Base-by-base conservation (phyloP, 2,113 vertebrate species). In the Ictalurus furcatus region DNA sequence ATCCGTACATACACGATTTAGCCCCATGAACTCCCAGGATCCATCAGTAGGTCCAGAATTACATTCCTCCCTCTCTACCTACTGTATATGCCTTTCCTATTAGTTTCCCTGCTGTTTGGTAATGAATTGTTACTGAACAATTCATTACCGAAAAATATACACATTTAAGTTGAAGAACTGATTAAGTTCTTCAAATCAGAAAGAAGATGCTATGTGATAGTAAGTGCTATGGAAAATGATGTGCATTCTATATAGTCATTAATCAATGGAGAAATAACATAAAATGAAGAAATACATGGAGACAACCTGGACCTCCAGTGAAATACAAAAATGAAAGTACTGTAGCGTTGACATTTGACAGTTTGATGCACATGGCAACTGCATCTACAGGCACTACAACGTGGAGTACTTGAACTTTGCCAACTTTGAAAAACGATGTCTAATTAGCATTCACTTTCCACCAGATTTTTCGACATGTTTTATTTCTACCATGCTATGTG, bases 401-500 rank as follows among this genome's bases (percentile, higher is more conserved):
- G 13, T 76, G 37, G 25, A 86, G 23, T 40, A 65, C 56, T 61
- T 86, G 25, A 86, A 78, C 85, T 61, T 86, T 74, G 25, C 48
- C 44, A 21, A 71, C 25, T 56, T 16, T 58, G 17, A 58, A 52
- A 65, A 80, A 80, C 2, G 28, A 34, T 52, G 37, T 63, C 28
- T 67, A 87, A 81, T 81, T 81, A 87, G 69, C 59, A 69, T 82
- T 58, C 44, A 87, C 74, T 67, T 67, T 58, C 54, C 56, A 61
- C 8, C 85, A 61, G 71, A 28, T 52, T 58, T 86, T 59, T 80
- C 40, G 40, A 65, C 40, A n/a, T 0, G 23, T 54, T 87, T 80
- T 81, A 59, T 76, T 61, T 81, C 61, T 25, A 58, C 61, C 13
- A 28, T 40, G 6, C 44, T 34, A 21, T 40, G 30, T 67, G 61